Percentiles rank a stretch among this genome's conserved stretches.
phyloP scores from a whole-genome alignment of 2,113 vertebrate genomes.

The Orycteropus afer region DNA sequence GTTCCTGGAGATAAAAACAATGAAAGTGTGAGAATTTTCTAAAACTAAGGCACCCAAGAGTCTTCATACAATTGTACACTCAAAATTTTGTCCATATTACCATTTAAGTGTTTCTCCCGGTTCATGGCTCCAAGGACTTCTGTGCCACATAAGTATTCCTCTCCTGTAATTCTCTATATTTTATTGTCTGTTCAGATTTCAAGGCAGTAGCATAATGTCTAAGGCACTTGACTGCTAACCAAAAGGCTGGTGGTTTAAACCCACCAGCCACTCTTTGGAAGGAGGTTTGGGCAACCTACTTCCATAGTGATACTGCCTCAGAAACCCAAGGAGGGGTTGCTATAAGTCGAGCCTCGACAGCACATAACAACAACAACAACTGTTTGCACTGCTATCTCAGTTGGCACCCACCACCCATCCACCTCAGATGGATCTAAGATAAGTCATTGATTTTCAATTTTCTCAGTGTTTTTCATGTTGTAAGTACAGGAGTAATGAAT shows the following conservation, averaged over 20 bases:
- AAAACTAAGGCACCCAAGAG: too few species aligned
- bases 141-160: too few species aligned
- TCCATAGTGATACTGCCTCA: too few species aligned
- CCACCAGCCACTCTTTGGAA: too few species aligned
- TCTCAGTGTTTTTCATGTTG: neutral
- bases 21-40: neutral
- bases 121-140: neutral
- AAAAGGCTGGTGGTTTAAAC: too few species aligned
- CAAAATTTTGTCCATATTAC: neutral
- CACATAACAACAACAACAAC: too few species aligned
- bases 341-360: too few species aligned
- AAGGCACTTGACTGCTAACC: too few species aligned
- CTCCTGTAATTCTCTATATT: neutral
- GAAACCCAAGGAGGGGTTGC: too few species aligned
- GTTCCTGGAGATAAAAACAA: neutral
- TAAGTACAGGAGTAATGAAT: neutral
- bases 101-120: fast-evolving
- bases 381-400: neutral
- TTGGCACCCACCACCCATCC: too few species aligned
- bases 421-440: neutral
- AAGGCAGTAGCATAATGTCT: too few species aligned
- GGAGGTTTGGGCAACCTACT: too few species aligned
- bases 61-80: neutral
- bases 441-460: neutral
- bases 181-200: neutral